Evolutionary conservation across 2,888 invertebrate species (phyloP).

Genomic region (Protonemura montana): DNA sequence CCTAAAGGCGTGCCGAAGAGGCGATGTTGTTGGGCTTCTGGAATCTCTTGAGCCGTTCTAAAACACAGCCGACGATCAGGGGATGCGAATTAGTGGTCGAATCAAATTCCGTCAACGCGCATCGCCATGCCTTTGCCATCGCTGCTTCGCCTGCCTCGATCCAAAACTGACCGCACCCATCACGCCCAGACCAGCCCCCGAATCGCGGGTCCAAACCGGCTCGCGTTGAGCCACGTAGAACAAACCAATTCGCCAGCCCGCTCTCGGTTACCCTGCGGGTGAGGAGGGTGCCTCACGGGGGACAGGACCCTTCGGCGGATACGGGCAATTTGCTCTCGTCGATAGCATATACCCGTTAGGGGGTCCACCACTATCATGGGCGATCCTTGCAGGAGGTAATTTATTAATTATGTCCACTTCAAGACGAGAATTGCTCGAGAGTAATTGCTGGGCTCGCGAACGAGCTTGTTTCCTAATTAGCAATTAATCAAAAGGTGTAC

Average conservation of each 20-base stretch:
- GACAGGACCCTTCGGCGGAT: background rate
- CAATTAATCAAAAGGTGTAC: background rate
- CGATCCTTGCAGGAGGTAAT: background rate
- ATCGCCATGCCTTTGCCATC: background rate
- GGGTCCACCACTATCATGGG: background rate
- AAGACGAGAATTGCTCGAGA: background rate
- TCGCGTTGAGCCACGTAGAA: background rate
- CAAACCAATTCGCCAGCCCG: background rate
- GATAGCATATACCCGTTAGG: background rate
- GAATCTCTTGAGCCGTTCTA: background rate
- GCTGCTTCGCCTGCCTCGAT: background rate
- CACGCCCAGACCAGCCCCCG: background rate
- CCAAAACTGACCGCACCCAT: background rate
- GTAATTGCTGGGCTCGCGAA: background rate
- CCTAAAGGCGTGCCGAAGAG: background rate
- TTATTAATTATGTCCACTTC: conserved; percentile 12
- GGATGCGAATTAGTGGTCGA: background rate
- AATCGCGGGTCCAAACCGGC: background rate
- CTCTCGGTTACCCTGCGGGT: background rate
- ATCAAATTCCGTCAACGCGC: background rate
- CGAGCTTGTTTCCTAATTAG: background rate
- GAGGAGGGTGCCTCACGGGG: background rate
- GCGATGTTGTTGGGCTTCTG: background rate
- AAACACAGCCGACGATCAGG: background rate
- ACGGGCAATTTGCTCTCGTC: background rate